These are phyloP conservation scores for Onychorhynchus coronatus DNA, from an alignment of 2,113 vertebrate species.

Conservation along the genomic window DNA sequence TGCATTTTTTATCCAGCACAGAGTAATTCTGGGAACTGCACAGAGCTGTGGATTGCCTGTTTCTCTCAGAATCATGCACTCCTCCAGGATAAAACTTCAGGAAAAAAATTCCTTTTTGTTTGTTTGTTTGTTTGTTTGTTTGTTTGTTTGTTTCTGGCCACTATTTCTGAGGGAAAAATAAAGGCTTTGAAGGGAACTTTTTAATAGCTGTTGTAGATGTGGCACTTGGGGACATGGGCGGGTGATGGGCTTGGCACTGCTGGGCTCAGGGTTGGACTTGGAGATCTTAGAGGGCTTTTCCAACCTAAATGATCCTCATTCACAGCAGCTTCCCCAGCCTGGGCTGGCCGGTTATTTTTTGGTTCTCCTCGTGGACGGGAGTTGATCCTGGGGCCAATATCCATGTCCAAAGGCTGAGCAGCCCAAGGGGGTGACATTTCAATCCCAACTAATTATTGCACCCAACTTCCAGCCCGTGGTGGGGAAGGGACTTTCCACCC, in stretches of 20 bases:
- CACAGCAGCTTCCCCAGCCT: not conserved
- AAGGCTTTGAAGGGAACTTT: not conserved
- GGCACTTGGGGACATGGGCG: not conserved
- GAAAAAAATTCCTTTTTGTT: no score
- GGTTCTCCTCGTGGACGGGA: not conserved
- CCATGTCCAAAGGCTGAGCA: not conserved
- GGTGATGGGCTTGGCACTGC: not conserved
- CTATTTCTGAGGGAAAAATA: fast-evolving
- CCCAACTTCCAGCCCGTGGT: not conserved
- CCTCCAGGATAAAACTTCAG: not conserved
- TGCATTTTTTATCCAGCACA: not conserved
- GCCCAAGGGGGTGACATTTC: not conserved
- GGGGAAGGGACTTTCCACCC: not conserved
- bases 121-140: no score
- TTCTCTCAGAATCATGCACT: not conserved
- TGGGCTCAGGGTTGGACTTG: not conserved
- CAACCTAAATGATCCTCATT: not conserved
- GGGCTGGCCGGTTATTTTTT: not conserved
- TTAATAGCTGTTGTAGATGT: not conserved
- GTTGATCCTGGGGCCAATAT: not conserved
- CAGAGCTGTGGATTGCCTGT: not conserved
- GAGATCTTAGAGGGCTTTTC: not conserved
- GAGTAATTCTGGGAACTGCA: not conserved
- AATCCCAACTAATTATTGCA: not conserved
- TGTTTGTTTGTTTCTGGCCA: not conserved